A percentile compares a stretch with the other conserved stretches of the same genome.
Conservation (phyloP, 2,113 vertebrate genomes). For the Asarcornis scutulata region DNA sequence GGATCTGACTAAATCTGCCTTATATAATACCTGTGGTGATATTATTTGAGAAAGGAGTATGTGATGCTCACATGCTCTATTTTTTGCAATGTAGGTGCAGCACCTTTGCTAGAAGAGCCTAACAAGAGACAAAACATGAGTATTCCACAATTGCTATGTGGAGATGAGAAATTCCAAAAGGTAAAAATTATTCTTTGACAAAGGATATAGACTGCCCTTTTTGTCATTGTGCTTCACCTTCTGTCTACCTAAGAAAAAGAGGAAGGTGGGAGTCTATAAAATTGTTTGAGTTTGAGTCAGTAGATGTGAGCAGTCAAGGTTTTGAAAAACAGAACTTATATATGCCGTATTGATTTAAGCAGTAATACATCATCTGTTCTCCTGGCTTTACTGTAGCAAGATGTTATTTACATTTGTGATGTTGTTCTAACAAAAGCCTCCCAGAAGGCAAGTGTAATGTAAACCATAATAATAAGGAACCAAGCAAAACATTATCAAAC, state of each 20-base stretch:
- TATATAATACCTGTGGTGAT: neutral
- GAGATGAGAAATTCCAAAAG: neutral
- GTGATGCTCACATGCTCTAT: neutral
- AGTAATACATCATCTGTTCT: conserved; percentile 10
- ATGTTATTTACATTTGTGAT: neutral
- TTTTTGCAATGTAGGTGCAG: neutral
- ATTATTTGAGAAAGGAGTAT: neutral
- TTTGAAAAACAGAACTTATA: neutral
- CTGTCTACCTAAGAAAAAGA: neutral
- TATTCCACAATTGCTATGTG: neutral
- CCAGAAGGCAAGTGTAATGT: neutral
- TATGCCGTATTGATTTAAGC: neutral
- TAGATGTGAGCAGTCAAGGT: neutral
- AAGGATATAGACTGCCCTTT: neutral
- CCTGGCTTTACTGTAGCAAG: conserved; percentile 19
- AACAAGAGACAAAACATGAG: neutral
- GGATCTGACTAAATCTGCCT: neutral
- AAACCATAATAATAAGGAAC: neutral
- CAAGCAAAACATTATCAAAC: neutral
- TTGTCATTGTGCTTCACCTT: neutral
- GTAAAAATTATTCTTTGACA: neutral
- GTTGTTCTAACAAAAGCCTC: neutral
- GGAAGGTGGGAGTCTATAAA: neutral
- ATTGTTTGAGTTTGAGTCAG: neutral
- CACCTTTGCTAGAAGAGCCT: neutral